Conservation (phyloP, 2,113 vertebrate genomes). For the Corynorhinus townsendii region DNA sequence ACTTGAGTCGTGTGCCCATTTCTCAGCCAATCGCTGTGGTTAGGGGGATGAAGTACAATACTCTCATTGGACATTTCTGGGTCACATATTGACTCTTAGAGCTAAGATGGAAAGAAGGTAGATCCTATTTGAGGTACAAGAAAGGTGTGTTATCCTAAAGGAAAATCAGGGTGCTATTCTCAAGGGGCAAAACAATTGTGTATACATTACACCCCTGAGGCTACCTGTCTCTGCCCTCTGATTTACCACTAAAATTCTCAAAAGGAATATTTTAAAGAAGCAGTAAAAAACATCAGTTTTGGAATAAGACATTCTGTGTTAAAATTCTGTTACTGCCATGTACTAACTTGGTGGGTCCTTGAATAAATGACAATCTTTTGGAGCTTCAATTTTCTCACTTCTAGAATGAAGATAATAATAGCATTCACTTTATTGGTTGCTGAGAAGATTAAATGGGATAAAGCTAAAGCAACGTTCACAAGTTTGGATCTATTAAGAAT, state of each 20-base stretch:
- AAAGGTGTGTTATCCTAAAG: neutral
- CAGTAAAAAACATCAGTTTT: neutral
- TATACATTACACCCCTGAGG: neutral
- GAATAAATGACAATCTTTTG: neutral
- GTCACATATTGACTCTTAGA: neutral
- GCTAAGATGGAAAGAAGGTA: too few relatives aligned
- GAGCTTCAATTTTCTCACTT: neutral
- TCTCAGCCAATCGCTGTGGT: neutral
- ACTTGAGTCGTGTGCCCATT: neutral
- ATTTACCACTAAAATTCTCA: neutral
- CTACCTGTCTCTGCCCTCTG: neutral
- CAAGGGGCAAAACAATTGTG: neutral
- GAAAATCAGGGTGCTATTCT: neutral
- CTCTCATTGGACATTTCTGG: neutral
- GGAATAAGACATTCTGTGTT: slow-evolving; percentile 5
- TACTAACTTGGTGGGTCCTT: neutral
- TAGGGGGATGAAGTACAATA: neutral
- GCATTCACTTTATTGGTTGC: neutral
- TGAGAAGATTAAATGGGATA: neutral
- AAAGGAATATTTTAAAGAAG: neutral
- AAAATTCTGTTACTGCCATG: neutral
- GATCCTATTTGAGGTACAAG: neutral
- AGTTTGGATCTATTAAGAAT: neutral
- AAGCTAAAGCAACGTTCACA: neutral
- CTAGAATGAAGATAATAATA: neutral